Evolutionary conservation across 2,797 vertebrate genomes (phyloP).

Genomic region (Rhodeus uyekii): DNA sequence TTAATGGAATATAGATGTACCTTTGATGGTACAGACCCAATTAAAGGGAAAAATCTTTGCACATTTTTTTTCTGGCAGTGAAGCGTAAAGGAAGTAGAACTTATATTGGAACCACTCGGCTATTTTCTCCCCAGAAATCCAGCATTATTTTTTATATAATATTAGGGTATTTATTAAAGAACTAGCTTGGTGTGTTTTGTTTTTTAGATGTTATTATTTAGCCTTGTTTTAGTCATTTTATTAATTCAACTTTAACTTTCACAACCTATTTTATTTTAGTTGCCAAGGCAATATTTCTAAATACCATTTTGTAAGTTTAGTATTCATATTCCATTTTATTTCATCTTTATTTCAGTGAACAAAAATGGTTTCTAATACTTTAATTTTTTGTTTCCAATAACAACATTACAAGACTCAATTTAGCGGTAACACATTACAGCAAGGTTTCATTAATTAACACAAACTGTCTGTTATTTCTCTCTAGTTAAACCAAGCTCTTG

Average conservation of each 20-base stretch:
- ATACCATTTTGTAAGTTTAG: not conserved
- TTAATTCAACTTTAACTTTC: not conserved
- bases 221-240: not conserved
- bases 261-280: not conserved
- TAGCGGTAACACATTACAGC: not conserved
- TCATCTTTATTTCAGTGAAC: not conserved
- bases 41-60: too few relatives aligned
- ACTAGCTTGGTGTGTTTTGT: too few relatives aligned
- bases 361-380: not conserved
- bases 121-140: not conserved
- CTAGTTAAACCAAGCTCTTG: conserved; percentile 17
- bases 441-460: not conserved
- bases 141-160: not conserved
- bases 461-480: not conserved
- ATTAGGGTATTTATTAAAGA: not conserved
- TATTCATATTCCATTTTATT: not conserved
- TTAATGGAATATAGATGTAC: too few relatives aligned
- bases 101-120: not conserved
- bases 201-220: too few relatives aligned
- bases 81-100: not conserved
- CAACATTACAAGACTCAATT: not conserved
- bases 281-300: not conserved
- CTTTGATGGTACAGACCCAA: too few relatives aligned
- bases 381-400: not conserved
- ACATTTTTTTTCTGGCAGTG: not conserved